phyloP scores from a whole-genome alignment of 1,140 invertebrate species.

The Philopotamus ludificatus region DNA sequence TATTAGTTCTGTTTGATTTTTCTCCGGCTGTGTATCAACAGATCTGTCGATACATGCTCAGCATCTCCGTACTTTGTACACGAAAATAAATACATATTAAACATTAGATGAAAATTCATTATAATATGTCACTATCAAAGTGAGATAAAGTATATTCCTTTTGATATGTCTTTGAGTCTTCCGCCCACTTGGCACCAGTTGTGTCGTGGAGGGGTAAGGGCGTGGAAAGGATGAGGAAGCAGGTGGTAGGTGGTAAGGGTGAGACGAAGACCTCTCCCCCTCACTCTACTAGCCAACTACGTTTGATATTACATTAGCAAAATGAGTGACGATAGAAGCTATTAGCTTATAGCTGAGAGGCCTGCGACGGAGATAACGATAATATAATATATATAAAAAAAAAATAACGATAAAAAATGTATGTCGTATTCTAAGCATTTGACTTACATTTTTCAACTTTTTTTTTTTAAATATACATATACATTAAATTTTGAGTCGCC shows the following conservation, averaged over 20 bases:
- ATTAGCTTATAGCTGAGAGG: slow-evolving; percentile 13
- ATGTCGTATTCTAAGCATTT: too few relatives aligned
- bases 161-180: slow-evolving; percentile 37
- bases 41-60: too few relatives aligned
- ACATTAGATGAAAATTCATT: slow-evolving; percentile 12
- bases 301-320: slow-evolving; percentile 42
- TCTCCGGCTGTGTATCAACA: slow-evolving; percentile 11
- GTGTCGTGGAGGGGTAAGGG: slow-evolving; percentile 12
- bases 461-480: too few relatives aligned
- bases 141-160: slow-evolving; percentile 35
- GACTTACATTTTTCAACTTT: too few relatives aligned
- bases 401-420: too few relatives aligned
- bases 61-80: too few relatives aligned
- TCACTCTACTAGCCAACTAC: slow-evolving; percentile 16
- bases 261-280: not conserved
- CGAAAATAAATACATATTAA: too few relatives aligned
- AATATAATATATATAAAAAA: too few relatives aligned
- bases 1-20: slow-evolving; percentile 31
- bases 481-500: too few relatives aligned
- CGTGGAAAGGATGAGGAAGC: not conserved
- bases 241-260: not conserved
- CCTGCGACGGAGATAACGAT: not conserved
- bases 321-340: slow-evolving; percentile 40
- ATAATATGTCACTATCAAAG: slow-evolving; percentile 4
- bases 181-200: slow-evolving; percentile 25